Conservation (phyloP, 92 coral and sea anemone genomes). For the Porites cylindrica region DNA sequence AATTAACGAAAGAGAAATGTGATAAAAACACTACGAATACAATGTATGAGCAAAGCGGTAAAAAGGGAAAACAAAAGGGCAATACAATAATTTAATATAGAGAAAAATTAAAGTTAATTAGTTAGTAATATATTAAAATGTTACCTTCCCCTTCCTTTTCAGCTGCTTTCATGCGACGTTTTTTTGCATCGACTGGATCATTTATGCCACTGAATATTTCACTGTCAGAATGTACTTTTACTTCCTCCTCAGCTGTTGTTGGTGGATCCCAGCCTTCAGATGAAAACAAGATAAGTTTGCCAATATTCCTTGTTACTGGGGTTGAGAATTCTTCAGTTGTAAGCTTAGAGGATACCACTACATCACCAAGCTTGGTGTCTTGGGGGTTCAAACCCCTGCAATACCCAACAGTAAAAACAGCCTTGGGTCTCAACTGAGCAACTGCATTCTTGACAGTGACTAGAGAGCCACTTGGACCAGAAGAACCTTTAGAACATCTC, state of each 20-base stretch:
- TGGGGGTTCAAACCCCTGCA: background rate
- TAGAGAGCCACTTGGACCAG: slow-evolving; percentile 14
- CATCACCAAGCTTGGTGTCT: slow-evolving; percentile 45
- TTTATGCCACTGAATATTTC: background rate
- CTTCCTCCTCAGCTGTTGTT: background rate
- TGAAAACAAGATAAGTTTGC: background rate
- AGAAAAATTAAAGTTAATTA: no score
- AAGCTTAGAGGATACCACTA: slow-evolving; percentile 13
- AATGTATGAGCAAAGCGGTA: no score
- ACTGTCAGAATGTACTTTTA: background rate
- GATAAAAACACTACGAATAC: no score
- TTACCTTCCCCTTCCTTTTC: no score
- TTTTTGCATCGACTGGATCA: background rate
- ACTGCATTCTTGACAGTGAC: slow-evolving; percentile 22
- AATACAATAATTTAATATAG: no score
- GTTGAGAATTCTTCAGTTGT: background rate
- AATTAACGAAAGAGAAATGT: no score
- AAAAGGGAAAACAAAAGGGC: no score
- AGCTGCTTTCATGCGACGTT: no score
- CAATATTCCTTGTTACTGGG: background rate
- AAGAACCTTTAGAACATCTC: slow-evolving; percentile 21
- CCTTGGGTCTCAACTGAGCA: background rate
- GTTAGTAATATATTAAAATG: no score
- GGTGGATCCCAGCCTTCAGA: background rate
- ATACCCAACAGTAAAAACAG: background rate